Conservation (phyloP, 2,888 invertebrate species). For the Smittia sp. region DNA sequence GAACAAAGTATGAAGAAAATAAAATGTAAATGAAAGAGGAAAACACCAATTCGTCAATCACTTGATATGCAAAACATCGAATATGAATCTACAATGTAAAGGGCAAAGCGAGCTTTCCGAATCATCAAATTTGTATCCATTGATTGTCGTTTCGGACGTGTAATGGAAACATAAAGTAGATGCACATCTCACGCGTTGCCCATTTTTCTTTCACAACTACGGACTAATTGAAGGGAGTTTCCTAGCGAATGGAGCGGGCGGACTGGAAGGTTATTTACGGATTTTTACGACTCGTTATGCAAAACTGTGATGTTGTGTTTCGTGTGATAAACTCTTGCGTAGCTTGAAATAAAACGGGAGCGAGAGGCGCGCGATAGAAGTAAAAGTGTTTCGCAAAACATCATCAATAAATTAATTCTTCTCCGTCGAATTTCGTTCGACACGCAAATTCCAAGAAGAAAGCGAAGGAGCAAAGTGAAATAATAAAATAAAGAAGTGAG, state of each 20-base stretch:
- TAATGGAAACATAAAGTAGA: too few relatives aligned
- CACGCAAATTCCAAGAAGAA: not conserved
- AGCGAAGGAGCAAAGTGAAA: not conserved
- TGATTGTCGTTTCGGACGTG: too few relatives aligned
- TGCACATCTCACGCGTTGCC: not conserved
- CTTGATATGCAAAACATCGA: too few relatives aligned
- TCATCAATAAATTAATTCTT: not conserved
- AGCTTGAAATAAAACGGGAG: not conserved
- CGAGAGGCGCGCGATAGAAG: not conserved
- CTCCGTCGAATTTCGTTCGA: not conserved
- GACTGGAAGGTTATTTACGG: not conserved
- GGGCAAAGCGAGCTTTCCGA: too few relatives aligned
- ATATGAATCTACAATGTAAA: too few relatives aligned
- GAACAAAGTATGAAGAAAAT: too few relatives aligned
- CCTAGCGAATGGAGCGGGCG: not conserved
- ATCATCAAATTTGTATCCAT: too few relatives aligned
- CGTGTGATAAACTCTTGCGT: not conserved
- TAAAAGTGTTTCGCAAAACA: constrained; percentile 12
- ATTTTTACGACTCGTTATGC: not conserved
- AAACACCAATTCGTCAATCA: too few relatives aligned
- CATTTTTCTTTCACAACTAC: not conserved
- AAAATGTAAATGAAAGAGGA: too few relatives aligned
- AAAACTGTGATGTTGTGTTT: constrained; percentile 1
- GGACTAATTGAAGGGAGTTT: not conserved
- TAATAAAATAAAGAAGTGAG: too few relatives aligned